These are phyloP conservation scores for Aphelenchoides bicaudatus DNA, from an alignment of 2,888 invertebrate genomes.

Conservation along the genomic window DNA sequence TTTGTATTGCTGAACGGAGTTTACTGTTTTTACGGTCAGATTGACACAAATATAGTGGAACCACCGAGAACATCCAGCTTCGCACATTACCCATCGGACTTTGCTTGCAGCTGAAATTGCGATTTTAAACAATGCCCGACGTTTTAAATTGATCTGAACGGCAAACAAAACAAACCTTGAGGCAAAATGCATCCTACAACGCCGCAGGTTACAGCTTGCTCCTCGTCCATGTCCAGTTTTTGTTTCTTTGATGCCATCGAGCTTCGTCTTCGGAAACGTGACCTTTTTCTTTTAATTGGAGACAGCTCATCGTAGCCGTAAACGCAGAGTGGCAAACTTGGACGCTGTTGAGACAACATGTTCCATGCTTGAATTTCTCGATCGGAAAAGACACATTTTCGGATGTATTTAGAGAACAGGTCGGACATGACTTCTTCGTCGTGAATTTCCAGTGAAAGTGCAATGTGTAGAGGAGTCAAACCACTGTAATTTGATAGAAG, in stretches of 20 bases:
- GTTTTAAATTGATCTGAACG: not conserved
- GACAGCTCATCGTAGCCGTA: conserved; percentile 5
- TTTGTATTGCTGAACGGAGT: conserved; percentile 1
- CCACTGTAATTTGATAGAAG: not conserved
- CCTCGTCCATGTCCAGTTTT: not conserved
- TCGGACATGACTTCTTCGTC: not conserved
- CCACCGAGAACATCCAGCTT: conserved; percentile 12
- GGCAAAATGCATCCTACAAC: not conserved
- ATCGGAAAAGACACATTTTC: not conserved
- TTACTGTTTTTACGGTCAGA: not conserved
- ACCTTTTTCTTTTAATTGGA: not conserved
- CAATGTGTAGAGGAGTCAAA: not conserved
- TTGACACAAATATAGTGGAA: conserved; percentile 3
- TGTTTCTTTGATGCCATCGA: not conserved
- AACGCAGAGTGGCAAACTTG: not conserved
- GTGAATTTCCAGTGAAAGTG: conserved; percentile 12
- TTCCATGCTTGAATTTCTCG: not conserved
- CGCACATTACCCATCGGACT: conserved; percentile 16
- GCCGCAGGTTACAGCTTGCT: not conserved
- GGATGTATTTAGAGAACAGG: not conserved
- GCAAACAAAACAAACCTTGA: not conserved
- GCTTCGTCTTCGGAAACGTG: not conserved
- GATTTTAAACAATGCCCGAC: too few relatives aligned
- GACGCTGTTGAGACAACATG: too few relatives aligned
- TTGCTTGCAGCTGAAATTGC: not conserved